Conservation (phyloP, 2,113 vertebrate genomes). For the Prochilodus magdalenae region DNA sequence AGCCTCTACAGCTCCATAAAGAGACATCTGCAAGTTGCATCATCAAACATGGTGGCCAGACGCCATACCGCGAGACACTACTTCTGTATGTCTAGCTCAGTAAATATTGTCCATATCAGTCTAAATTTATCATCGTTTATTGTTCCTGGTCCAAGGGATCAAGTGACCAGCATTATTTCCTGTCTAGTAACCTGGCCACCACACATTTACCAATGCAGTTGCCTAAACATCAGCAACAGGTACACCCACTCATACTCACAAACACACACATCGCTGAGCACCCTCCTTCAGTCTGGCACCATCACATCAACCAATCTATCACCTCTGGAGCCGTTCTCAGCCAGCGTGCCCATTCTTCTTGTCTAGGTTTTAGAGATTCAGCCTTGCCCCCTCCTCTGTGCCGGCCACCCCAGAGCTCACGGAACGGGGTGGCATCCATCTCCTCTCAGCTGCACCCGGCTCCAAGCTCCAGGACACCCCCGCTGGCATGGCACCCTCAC, state of each 20-base stretch:
- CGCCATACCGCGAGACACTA: no score
- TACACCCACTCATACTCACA: constrained; percentile 13
- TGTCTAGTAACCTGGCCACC: not conserved
- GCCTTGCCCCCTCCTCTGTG: constrained; percentile 41
- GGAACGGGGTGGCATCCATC: constrained; percentile 67
- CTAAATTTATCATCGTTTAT: no score
- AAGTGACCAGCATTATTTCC: not conserved
- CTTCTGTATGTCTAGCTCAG: no score
- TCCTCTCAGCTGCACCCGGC: constrained; percentile 50
- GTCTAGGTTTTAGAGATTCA: constrained; percentile 59
- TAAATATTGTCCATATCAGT: no score
- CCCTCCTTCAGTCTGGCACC: constrained; percentile 26
- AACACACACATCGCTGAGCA: constrained; percentile 12
- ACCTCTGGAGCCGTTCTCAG: constrained; percentile 33
- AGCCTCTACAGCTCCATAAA: no score
- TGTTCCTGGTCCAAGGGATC: not conserved
- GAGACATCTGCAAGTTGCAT: no score
- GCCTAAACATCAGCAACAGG: not conserved
- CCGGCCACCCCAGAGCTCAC: constrained; percentile 56
- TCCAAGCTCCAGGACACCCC: constrained; percentile 51
- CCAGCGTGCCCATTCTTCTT: constrained; percentile 52
- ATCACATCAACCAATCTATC: constrained; percentile 40
- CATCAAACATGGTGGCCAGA: no score
- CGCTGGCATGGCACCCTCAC: constrained; percentile 56
- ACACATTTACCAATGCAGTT: not conserved